Evolutionary conservation across 2,888 invertebrate genomes (phyloP).

Genomic region (Rotaria sp.): DNA sequence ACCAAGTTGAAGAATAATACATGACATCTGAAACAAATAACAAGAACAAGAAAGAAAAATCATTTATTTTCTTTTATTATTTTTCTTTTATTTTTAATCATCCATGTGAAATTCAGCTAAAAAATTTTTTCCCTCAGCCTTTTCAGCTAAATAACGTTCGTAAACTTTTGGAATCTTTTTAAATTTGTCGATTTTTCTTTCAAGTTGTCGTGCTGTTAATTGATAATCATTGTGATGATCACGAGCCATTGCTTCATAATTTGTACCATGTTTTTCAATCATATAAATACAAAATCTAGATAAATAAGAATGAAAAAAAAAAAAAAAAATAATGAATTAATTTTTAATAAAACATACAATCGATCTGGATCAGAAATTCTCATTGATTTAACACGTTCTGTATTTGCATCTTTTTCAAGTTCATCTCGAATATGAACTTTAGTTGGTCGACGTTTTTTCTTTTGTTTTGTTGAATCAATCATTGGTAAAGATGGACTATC

Average conservation of each 20-base stretch:
- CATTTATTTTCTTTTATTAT: not conserved
- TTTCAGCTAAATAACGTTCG: constrained; percentile 38
- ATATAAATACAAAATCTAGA: constrained; percentile 38
- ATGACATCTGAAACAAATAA: constrained; percentile 30
- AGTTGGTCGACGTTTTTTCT: not conserved
- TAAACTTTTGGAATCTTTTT: constrained; percentile 33
- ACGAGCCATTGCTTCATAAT: constrained; percentile 39
- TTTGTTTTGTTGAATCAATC: not conserved
- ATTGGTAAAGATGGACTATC: not conserved
- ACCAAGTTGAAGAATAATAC: constrained; percentile 49
- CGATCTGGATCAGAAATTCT: not conserved
- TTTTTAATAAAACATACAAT: not conserved
- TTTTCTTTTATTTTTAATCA: not conserved
- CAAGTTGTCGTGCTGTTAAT: constrained; percentile 35
- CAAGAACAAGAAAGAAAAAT: not conserved
- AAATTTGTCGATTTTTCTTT: constrained; percentile 35
- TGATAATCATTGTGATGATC: constrained; percentile 40
- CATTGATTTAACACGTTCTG: constrained; percentile 17
- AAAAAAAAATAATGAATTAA: not conserved
- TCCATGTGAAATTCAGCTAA: constrained; percentile 35
- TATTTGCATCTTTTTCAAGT: constrained; percentile 15
- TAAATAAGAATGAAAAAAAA: not conserved
- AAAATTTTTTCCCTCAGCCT: constrained; percentile 35
- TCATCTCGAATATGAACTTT: constrained; percentile 2
- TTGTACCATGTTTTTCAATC: constrained; percentile 40